A percentile compares a stretch with the other conserved stretches of the same genome.
Evolutionary conservation across 1,140 invertebrate species (phyloP).

Genomic region (Drosophila biarmipes): DNA sequence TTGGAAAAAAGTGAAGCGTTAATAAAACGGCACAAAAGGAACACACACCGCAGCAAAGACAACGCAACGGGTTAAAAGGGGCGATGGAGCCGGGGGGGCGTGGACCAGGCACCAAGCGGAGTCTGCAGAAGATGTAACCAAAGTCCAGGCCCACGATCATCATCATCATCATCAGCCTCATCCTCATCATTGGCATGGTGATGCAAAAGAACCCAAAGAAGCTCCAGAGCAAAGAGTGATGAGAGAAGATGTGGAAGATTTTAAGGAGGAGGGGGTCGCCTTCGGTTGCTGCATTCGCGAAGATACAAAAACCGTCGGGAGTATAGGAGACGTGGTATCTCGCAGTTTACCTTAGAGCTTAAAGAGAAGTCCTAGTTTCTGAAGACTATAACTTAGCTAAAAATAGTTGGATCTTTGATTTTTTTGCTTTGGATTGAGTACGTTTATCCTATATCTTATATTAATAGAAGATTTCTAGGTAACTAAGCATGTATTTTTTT

Average conservation of each 20-base stretch:
- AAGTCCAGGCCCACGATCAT: conserved; percentile 55
- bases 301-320: neutral
- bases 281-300: conserved; percentile 7
- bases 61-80: conserved; percentile 31
- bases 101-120: conserved; percentile 12
- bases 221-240: conserved; percentile 13
- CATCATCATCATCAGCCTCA: conserved; percentile 4
- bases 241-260: conserved; percentile 26
- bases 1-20: conserved; percentile 73
- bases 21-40: conserved; percentile 79
- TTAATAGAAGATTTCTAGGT: no score
- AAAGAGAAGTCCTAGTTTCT: neutral
- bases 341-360: neutral
- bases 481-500: no score
- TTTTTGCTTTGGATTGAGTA: no score
- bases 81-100: neutral
- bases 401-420: no score
- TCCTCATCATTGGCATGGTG: conserved; percentile 3
- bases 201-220: conserved; percentile 43
- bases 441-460: no score
- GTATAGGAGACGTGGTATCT: neutral
- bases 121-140: conserved; percentile 67
- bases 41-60: conserved; percentile 53
- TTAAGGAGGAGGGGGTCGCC: conserved; percentile 9
- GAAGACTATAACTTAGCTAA: no score